Conservation (phyloP, 1,140 invertebrate species). For the Drosophila kanapiae region DNA sequence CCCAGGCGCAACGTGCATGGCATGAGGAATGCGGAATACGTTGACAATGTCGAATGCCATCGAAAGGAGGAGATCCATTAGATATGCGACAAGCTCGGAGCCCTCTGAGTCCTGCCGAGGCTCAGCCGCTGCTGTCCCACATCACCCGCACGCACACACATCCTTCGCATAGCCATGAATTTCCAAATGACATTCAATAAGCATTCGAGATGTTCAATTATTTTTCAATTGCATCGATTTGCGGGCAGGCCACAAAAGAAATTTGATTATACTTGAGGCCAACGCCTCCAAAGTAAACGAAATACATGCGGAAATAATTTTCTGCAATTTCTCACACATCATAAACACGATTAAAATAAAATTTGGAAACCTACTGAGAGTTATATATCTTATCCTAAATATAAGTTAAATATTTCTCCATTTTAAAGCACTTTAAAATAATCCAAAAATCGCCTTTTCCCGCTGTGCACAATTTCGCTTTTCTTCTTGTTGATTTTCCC, state of each 20-base stretch:
- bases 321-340: neutral
- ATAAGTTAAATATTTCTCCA: neutral
- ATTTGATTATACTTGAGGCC: constrained; percentile 36
- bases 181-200: constrained; percentile 61
- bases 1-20: constrained; percentile 33
- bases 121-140: neutral
- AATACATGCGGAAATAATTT: constrained; percentile 12
- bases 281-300: constrained; percentile 14
- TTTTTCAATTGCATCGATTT: constrained; percentile 66
- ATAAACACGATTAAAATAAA: too few species aligned
- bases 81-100: constrained; percentile 30
- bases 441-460: neutral
- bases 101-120: neutral
- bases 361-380: neutral
- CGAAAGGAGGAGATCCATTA: constrained; percentile 18
- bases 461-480: constrained; percentile 15
- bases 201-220: constrained; percentile 60
- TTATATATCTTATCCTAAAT: neutral
- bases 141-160: too few species aligned
- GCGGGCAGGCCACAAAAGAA: constrained; percentile 28
- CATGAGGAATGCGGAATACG: constrained; percentile 45
- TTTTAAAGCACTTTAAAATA: neutral
- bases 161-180: constrained; percentile 33
- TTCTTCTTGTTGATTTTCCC: constrained; percentile 34
- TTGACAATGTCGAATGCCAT: constrained; percentile 47